Evolutionary conservation across 2,113 vertebrate genomes (phyloP), one percentile per base, ranked within the genome.

Genomic region (Pseudorhombus dupliciocellatus): DNA sequence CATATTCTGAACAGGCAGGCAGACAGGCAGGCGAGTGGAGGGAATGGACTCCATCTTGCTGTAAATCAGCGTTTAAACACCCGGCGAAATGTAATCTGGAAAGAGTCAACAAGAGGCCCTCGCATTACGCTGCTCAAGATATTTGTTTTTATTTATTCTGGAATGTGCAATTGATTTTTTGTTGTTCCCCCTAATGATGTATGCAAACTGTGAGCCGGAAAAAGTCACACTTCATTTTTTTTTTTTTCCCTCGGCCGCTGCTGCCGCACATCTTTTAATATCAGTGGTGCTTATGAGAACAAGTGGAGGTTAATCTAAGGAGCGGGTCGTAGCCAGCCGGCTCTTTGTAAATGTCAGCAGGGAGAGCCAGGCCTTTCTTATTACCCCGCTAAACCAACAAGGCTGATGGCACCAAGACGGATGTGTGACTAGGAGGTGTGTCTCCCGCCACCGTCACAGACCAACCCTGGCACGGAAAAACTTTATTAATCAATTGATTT

Each of bases 271-370:
- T 90, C 79, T 87, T 90, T 87, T 87, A 85, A 90, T 88, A 89
- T 85, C 70, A 80, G 84, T 22, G 70, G 73, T 66, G 76, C 79
- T 87, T 84, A 89, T 75, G 75, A 87, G 82, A 89, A 90, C 90
- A 93, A 90, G 87, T 84, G 77, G 84, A 90, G 89, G 92, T 93
- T 92, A 92, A 93, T 91, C 89, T 88, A 66, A 42, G 82, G 77
- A 89, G 89, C 80, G 53, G 89, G 80, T 85, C 81, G 67, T 11
- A 81, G 79, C 81, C 85, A 65, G 79, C 54, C 76, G 9, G 37
- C 88, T 88, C 90, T 89, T 82, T 88, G 90, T 92, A 91, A 94
- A 94, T 93, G 92, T 93, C 92, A 93, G 88, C 84, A n/a, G 79
- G 75, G 86, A 85, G 86, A 91, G 83, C 75, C 70, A 52, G 82